Evolutionary conservation across 2,113 vertebrate species (phyloP), one percentile per base, ranked within the genome.

Genomic region (Toxotes chatareus): DNA sequence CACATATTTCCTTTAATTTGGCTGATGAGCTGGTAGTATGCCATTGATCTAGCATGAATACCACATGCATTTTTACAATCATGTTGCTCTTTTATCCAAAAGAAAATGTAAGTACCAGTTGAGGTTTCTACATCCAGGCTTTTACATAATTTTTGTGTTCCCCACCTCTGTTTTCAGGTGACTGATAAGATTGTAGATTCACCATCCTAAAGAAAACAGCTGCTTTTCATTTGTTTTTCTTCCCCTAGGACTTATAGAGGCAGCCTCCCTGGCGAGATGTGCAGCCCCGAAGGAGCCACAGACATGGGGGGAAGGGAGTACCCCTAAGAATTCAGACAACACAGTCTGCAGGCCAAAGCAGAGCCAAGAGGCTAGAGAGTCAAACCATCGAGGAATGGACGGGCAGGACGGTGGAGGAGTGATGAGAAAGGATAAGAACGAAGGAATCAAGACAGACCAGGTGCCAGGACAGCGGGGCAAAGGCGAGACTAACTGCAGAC

Each of bases 221-320:
- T 76, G 44, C 11, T 23, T 59, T 60, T 72, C 4, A 63, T 84
- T 53, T 83, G 76, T 65, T 85, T 79, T 68, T 86, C 36, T 83
- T 53, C 16, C 34, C 16, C 4, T 1, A 94, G 94, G 82, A 9
- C 17, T 68, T 4, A 11, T 21, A 2, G 81, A 89, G 40, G 78
- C 72, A 87, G 53, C 23, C 79, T 68, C 59, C n/a, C 62, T 36
- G 27, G 56, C 8, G 34, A 78, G 17, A n/a, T 11, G 51, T 59
- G 65, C 1, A 59, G 36, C 63, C 46, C 85, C 80, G 61, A 75
- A 64, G 70, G 83, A 88, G 63, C 55, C 16, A 1, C 76, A 77
- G 66, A 75, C 64, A 32, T n/a, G 0, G 70, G 80, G 62, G 47
- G 56, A 17, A 12, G n/a, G 19, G 64, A 67, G 67, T 53, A 57